These are phyloP conservation scores for Tragelaphus buxtoni DNA, from an alignment of 2,113 vertebrate genomes.

Conservation along the genomic window DNA sequence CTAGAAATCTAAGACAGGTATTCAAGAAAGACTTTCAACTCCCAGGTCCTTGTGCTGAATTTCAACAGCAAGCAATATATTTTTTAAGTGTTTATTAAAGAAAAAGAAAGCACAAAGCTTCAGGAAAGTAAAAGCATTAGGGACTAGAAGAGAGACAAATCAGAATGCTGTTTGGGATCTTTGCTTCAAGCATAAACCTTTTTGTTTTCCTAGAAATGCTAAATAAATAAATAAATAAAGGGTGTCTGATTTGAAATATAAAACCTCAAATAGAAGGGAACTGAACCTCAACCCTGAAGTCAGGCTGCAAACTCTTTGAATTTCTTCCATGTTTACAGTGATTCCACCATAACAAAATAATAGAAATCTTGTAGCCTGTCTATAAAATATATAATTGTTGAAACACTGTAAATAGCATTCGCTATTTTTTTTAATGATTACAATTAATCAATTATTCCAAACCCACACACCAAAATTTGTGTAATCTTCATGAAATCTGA, in stretches of 20 bases:
- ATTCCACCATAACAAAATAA: conserved; percentile 15
- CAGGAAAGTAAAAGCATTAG: conserved; percentile 77
- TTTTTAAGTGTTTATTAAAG: conserved; percentile 78
- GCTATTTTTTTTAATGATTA: conserved; percentile 20
- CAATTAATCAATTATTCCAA: neutral
- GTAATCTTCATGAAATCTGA: neutral
- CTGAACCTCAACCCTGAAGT: conserved; percentile 64
- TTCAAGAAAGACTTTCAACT: conserved; percentile 66
- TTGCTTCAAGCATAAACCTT: conserved; percentile 74
- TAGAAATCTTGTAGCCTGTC: neutral
- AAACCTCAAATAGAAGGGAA: conserved; percentile 48
- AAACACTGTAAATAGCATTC: neutral
- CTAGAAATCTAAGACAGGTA: conserved; percentile 49
- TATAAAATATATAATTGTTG: neutral
- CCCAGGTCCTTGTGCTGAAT: conserved; percentile 55
- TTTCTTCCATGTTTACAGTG: conserved; percentile 47
- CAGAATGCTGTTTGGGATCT: conserved; percentile 71
- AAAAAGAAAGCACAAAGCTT: conserved; percentile 71
- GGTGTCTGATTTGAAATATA: conserved; percentile 50
- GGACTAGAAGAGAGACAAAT: conserved; percentile 76
- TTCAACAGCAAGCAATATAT: conserved; percentile 71
- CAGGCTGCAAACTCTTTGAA: conserved; percentile 46
- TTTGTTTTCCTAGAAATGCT: conserved; percentile 62
- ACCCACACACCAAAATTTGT: neutral
- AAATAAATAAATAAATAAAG: conserved; percentile 73